Evolutionary conservation across 2,888 invertebrate species (phyloP).

Genomic region (Ornithoptera priamus): DNA sequence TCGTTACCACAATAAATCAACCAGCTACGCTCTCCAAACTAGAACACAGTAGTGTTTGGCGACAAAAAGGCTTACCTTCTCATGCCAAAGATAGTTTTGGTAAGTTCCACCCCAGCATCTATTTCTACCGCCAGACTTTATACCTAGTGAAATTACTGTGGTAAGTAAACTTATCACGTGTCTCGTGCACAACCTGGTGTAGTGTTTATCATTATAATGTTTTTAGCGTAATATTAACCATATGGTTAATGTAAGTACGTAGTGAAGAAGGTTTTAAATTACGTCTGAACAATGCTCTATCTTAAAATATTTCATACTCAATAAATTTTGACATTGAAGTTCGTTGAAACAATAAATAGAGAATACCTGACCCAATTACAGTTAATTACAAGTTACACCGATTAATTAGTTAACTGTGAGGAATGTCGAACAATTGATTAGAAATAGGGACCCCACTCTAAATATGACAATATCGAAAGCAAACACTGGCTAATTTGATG

Average conservation of each 20-base stretch:
- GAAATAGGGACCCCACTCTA: constrained; percentile 10
- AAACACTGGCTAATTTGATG: constrained; percentile 15
- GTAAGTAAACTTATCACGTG: too few relatives aligned
- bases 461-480: constrained; percentile 27
- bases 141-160: too few relatives aligned
- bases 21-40: too few relatives aligned
- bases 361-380: constrained; percentile 24
- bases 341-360: constrained; percentile 17
- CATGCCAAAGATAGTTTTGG: too few relatives aligned
- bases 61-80: too few relatives aligned
- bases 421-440: constrained; percentile 26
- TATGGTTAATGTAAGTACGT: not conserved
- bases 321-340: not conserved
- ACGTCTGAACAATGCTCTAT: not conserved
- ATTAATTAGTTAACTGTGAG: constrained; percentile 25
- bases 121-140: too few relatives aligned
- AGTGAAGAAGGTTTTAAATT: too few relatives aligned
- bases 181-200: too few relatives aligned
- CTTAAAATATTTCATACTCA: not conserved
- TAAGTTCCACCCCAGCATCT: too few relatives aligned
- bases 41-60: too few relatives aligned
- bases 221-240: not conserved
- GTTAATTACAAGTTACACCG: constrained; percentile 13
- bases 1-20: too few relatives aligned
- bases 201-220: too few relatives aligned